Evolutionary conservation across 1,140 invertebrate genomes (phyloP).

Genomic region (Spodoptera frugiperda): DNA sequence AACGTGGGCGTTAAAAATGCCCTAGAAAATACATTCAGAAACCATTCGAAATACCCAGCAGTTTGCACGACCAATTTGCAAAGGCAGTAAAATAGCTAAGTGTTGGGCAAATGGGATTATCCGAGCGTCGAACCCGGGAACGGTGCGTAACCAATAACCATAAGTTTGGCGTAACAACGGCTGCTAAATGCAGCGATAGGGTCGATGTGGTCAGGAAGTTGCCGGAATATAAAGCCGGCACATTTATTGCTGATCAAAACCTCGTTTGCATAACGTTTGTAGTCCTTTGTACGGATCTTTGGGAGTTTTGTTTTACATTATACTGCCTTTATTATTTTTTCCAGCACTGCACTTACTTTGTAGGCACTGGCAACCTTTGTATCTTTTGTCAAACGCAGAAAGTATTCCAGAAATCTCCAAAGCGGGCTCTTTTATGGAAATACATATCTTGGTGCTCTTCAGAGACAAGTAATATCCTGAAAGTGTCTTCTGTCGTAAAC

Average conservation of each 20-base stretch:
- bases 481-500: conserved; percentile 13
- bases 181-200: conserved; percentile 32
- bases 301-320: conserved; percentile 5
- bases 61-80: conserved; percentile 36
- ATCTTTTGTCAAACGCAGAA: conserved; percentile 10
- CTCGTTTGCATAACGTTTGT: conserved; percentile 27
- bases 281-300: conserved; percentile 4
- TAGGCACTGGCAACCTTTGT: conserved; percentile 27
- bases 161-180: conserved; percentile 12
- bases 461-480: conserved; percentile 19
- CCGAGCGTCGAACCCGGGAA: conserved; percentile 27
- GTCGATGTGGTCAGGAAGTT: neutral
- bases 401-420: neutral
- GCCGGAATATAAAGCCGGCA: neutral
- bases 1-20: conserved; percentile 30
- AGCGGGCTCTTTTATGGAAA: neutral
- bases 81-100: conserved; percentile 43
- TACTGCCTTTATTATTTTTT: neutral
- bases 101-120: conserved; percentile 33
- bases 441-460: neutral
- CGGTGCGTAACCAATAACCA: conserved; percentile 35
- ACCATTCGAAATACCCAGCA: conserved; percentile 26
- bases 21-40: conserved; percentile 26
- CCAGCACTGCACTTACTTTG: conserved; percentile 19
- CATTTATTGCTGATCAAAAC: conserved; percentile 29